A percentile compares a stretch with the other conserved stretches of the same genome.
Conservation (phyloP, 2,113 vertebrate species). For the Dinomys branickii region DNA sequence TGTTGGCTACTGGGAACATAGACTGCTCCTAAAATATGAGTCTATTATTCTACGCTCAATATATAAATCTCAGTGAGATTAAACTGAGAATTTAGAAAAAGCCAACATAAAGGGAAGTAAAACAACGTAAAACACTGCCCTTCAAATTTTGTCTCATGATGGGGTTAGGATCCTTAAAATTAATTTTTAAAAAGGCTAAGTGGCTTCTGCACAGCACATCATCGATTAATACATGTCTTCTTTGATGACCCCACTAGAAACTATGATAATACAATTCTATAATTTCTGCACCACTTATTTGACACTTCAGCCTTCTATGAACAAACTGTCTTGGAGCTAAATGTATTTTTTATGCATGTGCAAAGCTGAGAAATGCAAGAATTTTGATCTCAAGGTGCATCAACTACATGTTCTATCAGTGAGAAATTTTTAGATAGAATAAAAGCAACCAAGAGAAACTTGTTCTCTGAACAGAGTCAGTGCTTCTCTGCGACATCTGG, state of each 20-base stretch:
- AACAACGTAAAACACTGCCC: constrained; percentile 14
- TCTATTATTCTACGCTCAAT: constrained; percentile 31
- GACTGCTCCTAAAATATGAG: not conserved
- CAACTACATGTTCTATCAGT: constrained; percentile 30
- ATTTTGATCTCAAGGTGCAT: constrained; percentile 44
- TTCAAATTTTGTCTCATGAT: constrained; percentile 47
- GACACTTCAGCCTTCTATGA: constrained; percentile 67
- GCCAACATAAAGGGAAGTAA: constrained; percentile 28
- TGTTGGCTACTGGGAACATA: not conserved
- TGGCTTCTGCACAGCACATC: constrained; percentile 70
- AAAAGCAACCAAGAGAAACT: not conserved
- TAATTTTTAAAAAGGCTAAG: constrained; percentile 27
- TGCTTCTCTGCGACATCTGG: not conserved
- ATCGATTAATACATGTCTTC: constrained; percentile 80
- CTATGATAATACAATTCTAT: constrained; percentile 78
- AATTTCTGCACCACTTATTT: constrained; percentile 78
- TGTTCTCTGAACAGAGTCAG: not conserved
- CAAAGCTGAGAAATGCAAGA: constrained; percentile 66
- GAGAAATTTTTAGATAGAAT: not conserved
- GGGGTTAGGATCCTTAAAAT: constrained; percentile 1
- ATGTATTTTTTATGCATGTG: constrained; percentile 70
- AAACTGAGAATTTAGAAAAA: constrained; percentile 60
- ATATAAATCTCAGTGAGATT: constrained; percentile 22
- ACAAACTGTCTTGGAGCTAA: constrained; percentile 71
- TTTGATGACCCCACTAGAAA: constrained; percentile 79